These are phyloP conservation scores for Hesperophylax magnus DNA, from an alignment of 1,140 invertebrate genomes.

Conservation along the genomic window DNA sequence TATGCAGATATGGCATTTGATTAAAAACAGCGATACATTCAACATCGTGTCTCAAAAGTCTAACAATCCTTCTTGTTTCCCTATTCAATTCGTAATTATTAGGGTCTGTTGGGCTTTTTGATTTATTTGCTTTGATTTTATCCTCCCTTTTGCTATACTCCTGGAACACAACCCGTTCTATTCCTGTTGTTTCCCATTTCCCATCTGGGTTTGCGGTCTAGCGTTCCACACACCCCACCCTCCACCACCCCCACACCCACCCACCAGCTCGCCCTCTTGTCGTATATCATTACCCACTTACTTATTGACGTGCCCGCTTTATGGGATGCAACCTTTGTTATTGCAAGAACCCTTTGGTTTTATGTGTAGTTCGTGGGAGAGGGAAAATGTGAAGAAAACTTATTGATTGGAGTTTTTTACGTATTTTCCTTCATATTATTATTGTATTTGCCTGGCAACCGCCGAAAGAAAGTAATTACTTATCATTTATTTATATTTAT, in stretches of 20 bases:
- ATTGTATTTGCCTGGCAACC: too few species aligned
- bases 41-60: background rate
- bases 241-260: slow-evolving; percentile 30
- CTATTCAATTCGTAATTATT: slow-evolving; percentile 51
- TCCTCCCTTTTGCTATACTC: background rate
- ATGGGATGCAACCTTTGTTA: slow-evolving; percentile 34
- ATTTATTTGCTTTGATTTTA: slow-evolving; percentile 46
- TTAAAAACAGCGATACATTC: background rate
- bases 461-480: too few species aligned
- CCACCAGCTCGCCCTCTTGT: slow-evolving; percentile 29
- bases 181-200: slow-evolving; percentile 19
- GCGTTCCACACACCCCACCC: slow-evolving; percentile 12
- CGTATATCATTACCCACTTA: slow-evolving; percentile 58
- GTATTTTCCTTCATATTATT: too few species aligned
- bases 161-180: slow-evolving; percentile 21
- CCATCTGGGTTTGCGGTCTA: slow-evolving; percentile 35
- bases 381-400: slow-evolving; percentile 4
- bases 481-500: too few species aligned
- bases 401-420: slow-evolving; percentile 12
- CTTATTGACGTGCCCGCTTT: slow-evolving; percentile 49
- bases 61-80: slow-evolving; percentile 16
- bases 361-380: background rate
- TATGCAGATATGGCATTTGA: too few species aligned
- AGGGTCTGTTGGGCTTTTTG: slow-evolving; percentile 54
- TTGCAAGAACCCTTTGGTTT: slow-evolving; percentile 26